Evolutionary conservation across 2,113 vertebrate genomes (phyloP).

Genomic region (Chamaea fasciata): DNA sequence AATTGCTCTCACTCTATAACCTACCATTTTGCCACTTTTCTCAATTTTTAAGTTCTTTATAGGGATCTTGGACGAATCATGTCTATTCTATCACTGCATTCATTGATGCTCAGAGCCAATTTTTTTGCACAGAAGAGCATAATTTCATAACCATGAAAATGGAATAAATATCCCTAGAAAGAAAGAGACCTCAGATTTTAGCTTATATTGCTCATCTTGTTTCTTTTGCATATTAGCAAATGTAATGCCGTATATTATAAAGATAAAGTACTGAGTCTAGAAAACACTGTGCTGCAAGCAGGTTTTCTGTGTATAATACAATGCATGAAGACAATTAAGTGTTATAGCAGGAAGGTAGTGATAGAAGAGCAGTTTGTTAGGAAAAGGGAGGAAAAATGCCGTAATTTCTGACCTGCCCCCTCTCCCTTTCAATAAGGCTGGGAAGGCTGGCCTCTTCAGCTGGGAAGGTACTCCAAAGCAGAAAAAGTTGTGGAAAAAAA

Average conservation of each 20-base stretch:
- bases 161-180: not conserved
- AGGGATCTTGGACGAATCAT: not conserved
- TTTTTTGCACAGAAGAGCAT: not conserved
- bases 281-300: not conserved
- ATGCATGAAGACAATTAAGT: not conserved
- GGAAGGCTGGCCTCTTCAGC: not conserved
- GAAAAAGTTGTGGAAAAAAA: not conserved
- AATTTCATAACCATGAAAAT: not conserved
- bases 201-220: not conserved
- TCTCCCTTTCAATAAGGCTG: not conserved
- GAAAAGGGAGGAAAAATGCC: not conserved
- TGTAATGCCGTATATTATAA: not conserved
- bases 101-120: fast-evolving
- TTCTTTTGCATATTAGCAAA: not conserved
- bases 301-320: not conserved
- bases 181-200: not conserved
- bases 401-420: not conserved
- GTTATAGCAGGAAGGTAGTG: not conserved
- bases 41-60: not conserved
- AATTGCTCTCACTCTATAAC: not conserved
- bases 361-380: not conserved
- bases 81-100: not conserved
- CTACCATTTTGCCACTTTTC: not conserved
- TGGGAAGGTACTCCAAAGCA: not conserved
- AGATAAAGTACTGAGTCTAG: not conserved